phyloP scores from a whole-genome alignment of 2,888 invertebrate genomes.

The Drosophila paramelanica region DNA sequence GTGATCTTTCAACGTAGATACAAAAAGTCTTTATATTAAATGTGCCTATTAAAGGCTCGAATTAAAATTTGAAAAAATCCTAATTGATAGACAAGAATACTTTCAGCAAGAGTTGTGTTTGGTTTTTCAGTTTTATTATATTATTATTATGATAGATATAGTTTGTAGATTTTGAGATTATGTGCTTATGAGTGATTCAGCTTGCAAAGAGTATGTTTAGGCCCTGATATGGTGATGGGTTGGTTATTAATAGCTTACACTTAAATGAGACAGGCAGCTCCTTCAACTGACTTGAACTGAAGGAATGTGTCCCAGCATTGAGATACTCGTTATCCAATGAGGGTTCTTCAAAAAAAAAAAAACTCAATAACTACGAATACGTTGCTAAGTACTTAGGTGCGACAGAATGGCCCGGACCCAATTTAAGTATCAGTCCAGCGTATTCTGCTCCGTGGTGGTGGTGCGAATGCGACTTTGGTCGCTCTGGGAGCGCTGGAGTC shows the following conservation, averaged over 20 bases:
- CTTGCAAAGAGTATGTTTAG: conserved; percentile 23
- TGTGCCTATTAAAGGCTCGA: too few relatives aligned
- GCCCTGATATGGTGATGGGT: conserved; percentile 36
- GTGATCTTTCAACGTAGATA: too few relatives aligned
- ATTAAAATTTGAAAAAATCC: too few relatives aligned
- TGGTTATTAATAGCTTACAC: conserved; percentile 33
- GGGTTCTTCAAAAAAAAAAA: conserved; percentile 10
- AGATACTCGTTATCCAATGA: conserved; percentile 34
- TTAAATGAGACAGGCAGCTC: conserved; percentile 35
- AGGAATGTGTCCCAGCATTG: conserved; percentile 42
- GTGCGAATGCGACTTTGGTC: conserved; percentile 84
- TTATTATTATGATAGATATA: conserved; percentile 22
- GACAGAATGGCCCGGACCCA: conserved; percentile 34
- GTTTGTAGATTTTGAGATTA: conserved; percentile 25
- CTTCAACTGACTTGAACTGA: conserved; percentile 17
- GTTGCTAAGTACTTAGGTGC: conserved; percentile 37
- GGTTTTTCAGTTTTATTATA: too few relatives aligned
- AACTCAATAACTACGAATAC: conserved; percentile 15
- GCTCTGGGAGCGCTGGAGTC: conserved; percentile 81
- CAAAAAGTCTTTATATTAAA: too few relatives aligned
- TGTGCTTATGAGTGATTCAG: conserved; percentile 3
- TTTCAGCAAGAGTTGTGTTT: too few relatives aligned
- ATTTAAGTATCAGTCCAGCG: conserved; percentile 82
- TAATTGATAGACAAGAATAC: too few relatives aligned
- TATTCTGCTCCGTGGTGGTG: conserved; percentile 82